These are phyloP conservation scores for Montipora foliosa DNA, from an alignment of 64 coral and sea anemone species.

Conservation along the genomic window DNA sequence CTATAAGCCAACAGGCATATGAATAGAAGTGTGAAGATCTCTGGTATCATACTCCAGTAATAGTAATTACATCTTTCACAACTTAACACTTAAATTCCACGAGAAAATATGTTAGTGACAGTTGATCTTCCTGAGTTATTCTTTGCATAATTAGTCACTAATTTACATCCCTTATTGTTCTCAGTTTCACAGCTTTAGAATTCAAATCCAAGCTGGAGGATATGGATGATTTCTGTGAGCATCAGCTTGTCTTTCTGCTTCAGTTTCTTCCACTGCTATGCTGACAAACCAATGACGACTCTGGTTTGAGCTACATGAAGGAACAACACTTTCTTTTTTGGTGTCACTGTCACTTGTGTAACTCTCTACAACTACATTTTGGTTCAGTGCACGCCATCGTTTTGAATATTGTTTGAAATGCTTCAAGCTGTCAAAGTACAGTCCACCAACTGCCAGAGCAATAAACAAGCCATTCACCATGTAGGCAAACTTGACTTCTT, in stretches of 20 bases:
- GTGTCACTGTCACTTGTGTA: conserved; percentile 60
- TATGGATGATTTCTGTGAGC: background rate
- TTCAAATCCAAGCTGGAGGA: conserved; percentile 21
- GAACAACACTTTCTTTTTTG: background rate
- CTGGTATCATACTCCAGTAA: too few species aligned
- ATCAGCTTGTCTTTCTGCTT: background rate
- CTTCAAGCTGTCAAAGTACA: conserved; percentile 96
- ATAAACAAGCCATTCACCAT: conserved; percentile 98
- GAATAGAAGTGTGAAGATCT: too few species aligned
- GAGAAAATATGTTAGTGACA: too few species aligned
- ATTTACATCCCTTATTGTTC: too few species aligned
- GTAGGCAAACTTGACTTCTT: conserved; percentile 95
- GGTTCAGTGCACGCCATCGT: conserved; percentile 89
- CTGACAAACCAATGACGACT: background rate
- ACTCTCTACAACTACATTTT: conserved; percentile 78
- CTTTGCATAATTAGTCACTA: too few species aligned
- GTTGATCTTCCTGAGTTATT: too few species aligned
- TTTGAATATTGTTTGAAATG: conserved; percentile 90
- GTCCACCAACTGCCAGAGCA: conserved; percentile 83
- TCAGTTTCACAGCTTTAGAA: background rate
- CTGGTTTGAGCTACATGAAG: background rate
- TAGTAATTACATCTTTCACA: too few species aligned
- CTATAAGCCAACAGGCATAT: too few species aligned
- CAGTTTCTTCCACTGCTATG: background rate
- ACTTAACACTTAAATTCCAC: too few species aligned